Evolutionary conservation across 2,113 vertebrate genomes (phyloP), one percentile per base, ranked within the genome.

Genomic region (Chamaea fasciata): DNA sequence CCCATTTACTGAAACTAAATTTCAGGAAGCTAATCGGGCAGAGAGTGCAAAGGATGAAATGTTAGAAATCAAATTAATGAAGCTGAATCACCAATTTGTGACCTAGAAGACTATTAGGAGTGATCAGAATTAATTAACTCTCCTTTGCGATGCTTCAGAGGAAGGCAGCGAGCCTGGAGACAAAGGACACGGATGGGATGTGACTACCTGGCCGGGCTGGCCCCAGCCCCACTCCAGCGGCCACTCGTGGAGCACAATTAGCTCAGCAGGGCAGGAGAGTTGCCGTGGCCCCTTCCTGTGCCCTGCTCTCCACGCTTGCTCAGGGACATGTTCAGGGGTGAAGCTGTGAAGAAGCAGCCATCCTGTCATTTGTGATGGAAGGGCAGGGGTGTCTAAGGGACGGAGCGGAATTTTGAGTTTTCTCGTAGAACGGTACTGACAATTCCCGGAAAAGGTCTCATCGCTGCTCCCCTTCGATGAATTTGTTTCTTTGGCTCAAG

Each of bases 31-130:
- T 97, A 98, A 97, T 97, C 97, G 60, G 95, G 97, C 97, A 98
- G 91, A 97, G 97, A 98, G 96, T 96, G 95, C 95, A 95, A 95
- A 95, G 93, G 95, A 98, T 94, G 96, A 96, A 96, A 97, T 91
- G 95, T 93, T 97, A 97, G 95, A 96, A 97, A 97, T 97, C 90
- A 96, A 97, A 97, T 96, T 97, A 98, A 97, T 96, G 95, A 96
- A 96, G 96, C 92, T 82, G 96, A 91, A 97, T 94, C 96, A 83
- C 96, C 94, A 95, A 95, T 97, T 95, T 96, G 93, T 97, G 97
- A 97, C 97, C 96, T 96, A 87, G 95, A 97, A 96, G 93, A 76
- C 96, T 92, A 96, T 97, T 96, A 97, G 94, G 84, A 95, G 83
- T 95, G 94, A 94, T 97, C 96, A 92, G 95, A 97, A 97, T 96